Evolutionary conservation across 2,888 invertebrate genomes (phyloP).

Genomic region (Actias luna): DNA sequence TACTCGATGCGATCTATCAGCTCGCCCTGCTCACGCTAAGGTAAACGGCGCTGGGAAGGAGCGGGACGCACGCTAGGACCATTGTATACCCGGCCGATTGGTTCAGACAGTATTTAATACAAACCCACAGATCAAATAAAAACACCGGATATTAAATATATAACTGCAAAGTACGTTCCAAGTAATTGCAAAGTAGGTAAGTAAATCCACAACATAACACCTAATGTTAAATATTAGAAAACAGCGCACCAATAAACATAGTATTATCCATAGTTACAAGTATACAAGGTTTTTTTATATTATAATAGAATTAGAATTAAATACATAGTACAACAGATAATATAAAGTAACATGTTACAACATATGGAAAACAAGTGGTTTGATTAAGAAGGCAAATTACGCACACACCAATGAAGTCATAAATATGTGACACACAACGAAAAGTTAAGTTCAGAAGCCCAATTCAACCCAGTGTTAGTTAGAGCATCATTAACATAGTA

Average conservation of each 20-base stretch:
- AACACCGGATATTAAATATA: conserved; percentile 38
- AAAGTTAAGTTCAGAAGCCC: conserved; percentile 63
- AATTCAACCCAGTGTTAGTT: conserved; percentile 69
- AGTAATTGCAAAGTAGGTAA: conserved; percentile 10
- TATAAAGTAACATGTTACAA: conserved; percentile 52
- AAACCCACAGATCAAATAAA: conserved; percentile 40
- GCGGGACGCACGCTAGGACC: conserved; percentile 48
- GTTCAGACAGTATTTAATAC: conserved; percentile 67
- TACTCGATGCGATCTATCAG: conserved; percentile 97
- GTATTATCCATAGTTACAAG: conserved; percentile 41
- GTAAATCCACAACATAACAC: conserved; percentile 26
- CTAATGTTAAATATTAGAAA: conserved; percentile 27
- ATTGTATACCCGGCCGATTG: conserved; percentile 62
- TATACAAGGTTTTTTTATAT: conserved; percentile 19
- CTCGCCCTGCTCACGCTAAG: conserved; percentile 89
- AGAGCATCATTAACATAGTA: conserved; percentile 59
- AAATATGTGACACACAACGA: conserved; percentile 59
- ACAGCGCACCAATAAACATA: conserved; percentile 32
- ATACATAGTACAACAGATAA: conserved; percentile 17
- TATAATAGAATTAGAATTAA: conserved; percentile 14
- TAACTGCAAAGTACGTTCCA: conserved; percentile 26
- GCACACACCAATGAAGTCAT: conserved; percentile 73
- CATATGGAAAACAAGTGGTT: conserved; percentile 47
- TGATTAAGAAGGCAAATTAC: conserved; percentile 76
- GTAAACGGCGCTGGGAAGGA: conserved; percentile 64